A percentile compares a stretch with the other conserved stretches of the same genome.
phyloP scores from a whole-genome alignment of 1,140 invertebrate genomes.

The Diabrotica virgifera region DNA sequence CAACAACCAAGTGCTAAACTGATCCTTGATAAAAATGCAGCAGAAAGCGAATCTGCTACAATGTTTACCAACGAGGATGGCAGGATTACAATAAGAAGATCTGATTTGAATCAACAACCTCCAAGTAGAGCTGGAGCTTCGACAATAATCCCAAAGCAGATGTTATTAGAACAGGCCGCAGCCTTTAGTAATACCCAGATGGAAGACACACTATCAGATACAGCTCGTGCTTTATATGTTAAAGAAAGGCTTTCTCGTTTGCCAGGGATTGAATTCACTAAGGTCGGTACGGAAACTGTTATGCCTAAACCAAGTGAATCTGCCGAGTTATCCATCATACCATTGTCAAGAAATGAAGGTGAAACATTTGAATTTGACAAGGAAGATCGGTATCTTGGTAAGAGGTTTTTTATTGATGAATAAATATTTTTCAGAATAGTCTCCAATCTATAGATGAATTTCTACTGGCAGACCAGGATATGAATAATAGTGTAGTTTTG shows the following conservation, averaged over 20 bases:
- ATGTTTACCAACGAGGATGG: conserved; percentile 70
- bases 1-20: conserved; percentile 18
- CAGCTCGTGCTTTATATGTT: conserved; percentile 36
- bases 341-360: conserved; percentile 34
- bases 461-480: too few relatives aligned
- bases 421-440: too few relatives aligned
- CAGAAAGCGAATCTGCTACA: conserved; percentile 53
- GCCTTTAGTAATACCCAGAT: background rate
- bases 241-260: conserved; percentile 45
- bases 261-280: conserved; percentile 47
- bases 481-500: too few relatives aligned
- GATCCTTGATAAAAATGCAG: conserved; percentile 26
- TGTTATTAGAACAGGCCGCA: conserved; percentile 15
- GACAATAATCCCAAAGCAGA: conserved; percentile 26
- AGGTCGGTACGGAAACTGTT: conserved; percentile 39
- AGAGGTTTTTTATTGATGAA: background rate
- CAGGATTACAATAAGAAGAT: conserved; percentile 80
- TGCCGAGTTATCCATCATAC: conserved; percentile 47
- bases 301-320: conserved; percentile 31
- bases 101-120: conserved; percentile 44
- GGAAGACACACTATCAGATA: conserved; percentile 11
- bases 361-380: conserved; percentile 34
- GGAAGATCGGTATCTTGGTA: conserved; percentile 44
- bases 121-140: conserved; percentile 30
- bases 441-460: too few relatives aligned